Percentiles rank a stretch among this genome's conserved stretches.
Conservation (phyloP, 1,140 invertebrate species). For the Thalassaphorura encarpata region DNA sequence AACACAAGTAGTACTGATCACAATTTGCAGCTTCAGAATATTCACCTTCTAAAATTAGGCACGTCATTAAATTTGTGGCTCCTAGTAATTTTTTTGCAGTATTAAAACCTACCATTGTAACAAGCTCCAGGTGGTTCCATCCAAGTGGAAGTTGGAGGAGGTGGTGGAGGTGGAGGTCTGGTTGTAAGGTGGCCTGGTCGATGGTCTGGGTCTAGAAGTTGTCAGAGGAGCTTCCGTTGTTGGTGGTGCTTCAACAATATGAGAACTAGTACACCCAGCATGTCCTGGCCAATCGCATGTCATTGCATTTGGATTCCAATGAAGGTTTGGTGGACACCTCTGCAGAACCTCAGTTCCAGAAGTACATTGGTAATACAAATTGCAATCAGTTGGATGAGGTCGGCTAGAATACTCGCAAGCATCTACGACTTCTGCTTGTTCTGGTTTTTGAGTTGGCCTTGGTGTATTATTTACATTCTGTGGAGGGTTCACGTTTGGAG, state of each 20-base stretch:
- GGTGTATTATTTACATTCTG: constrained; percentile 25
- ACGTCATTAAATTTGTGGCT: not conserved
- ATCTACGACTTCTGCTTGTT: constrained; percentile 40
- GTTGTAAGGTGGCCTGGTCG: not conserved
- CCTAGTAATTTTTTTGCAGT: not conserved
- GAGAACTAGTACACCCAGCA: constrained; percentile 14
- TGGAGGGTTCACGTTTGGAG: not conserved
- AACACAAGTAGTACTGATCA: constrained; percentile 34
- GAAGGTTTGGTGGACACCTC: constrained; percentile 63
- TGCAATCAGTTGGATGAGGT: constrained; percentile 57
- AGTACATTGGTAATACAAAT: constrained; percentile 62
- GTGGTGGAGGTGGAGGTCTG: not conserved
- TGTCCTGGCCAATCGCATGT: constrained; percentile 61
- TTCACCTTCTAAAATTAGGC: constrained; percentile 23
- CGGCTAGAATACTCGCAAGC: constrained; percentile 49
- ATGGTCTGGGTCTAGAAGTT: not conserved
- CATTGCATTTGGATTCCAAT: constrained; percentile 57
- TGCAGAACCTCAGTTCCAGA: constrained; percentile 54
- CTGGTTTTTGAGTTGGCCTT: constrained; percentile 35
- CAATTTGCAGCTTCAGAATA: constrained; percentile 32
- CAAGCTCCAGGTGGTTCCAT: not conserved
- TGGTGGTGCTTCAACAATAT: too few relatives aligned
- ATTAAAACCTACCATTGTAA: not conserved
- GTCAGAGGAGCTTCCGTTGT: not conserved
- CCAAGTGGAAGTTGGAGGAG: not conserved